A percentile compares a stretch with the other conserved stretches of the same genome.
phyloP scores from a whole-genome alignment of 2,113 vertebrate genomes.

The Cebus imitator region DNA sequence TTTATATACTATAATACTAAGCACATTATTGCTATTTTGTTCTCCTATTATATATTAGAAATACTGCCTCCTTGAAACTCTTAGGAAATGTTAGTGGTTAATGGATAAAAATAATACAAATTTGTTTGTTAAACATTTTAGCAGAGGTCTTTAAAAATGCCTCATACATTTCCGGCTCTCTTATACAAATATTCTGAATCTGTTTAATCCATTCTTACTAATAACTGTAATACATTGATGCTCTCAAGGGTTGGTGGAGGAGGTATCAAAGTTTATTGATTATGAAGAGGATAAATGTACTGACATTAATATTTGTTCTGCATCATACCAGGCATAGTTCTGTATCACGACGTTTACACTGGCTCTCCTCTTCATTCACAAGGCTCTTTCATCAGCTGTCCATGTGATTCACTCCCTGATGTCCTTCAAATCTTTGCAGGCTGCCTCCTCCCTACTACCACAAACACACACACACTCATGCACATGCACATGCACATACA shows the following conservation, averaged over 20 bases:
- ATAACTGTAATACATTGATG: background rate
- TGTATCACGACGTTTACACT: background rate
- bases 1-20: background rate
- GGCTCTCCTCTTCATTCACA: background rate
- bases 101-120: background rate
- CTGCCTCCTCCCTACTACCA: background rate
- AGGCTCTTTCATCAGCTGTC: background rate
- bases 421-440: background rate
- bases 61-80: background rate
- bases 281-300: background rate
- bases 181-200: background rate
- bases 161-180: background rate
- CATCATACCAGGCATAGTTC: background rate
- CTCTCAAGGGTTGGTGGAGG: background rate
- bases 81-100: background rate
- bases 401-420: background rate
- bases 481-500: background rate
- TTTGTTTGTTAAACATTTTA: background rate
- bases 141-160: background rate
- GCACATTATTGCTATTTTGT: background rate
- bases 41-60: background rate
- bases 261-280: background rate
- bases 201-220: background rate
- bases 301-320: background rate
- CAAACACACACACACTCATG: fast-evolving